Evolutionary conservation across 2,113 vertebrate genomes (phyloP), one percentile per base, ranked within the genome.

Genomic region (Gasterosteus aculeatus): DNA sequence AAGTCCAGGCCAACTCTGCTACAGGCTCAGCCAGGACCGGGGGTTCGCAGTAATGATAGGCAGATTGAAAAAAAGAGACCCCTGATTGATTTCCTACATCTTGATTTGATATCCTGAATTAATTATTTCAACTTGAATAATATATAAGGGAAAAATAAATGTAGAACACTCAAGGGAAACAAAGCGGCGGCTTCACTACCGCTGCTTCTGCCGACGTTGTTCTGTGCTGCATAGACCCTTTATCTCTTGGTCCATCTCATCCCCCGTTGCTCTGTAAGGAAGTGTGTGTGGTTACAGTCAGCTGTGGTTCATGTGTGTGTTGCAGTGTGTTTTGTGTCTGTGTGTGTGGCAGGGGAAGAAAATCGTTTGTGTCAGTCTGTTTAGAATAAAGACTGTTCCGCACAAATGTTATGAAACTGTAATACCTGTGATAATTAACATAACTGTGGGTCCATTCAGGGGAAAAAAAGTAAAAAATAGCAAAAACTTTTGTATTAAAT

Each of bases 81-180:
- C 91, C 92, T 90, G 94, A 94, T 94, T 93, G 90, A 94, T 94
- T 95, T 94, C 92, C 93, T 91, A 92, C 94, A 95, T 95, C 93
- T 95, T 95, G 94, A 92, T 94, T 93, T 94, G 91, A 95, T 94
- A 94, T 95, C 94, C 94, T 94, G 94, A 94, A 94, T 94, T 94
- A 94, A 95, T 94, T 93, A 94, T 92, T 93, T 90, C 88, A 92
- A 94, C 92, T 92, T 94, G 93, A 94, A 94, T 94, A 94, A 95
- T 94, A 94, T 94, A 94, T 94, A 90, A 92, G 93, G 92, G 92
- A 83, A 93, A 90, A 93, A 93, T 93, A 92, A 93, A 94, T 93
- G 88, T 86, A 88, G 88, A 92, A 89, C 90, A 93, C 93, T 92
- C 90, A 69, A 64, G 85, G 90, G 92, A 83, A 51, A 89, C 86